Evolutionary conservation across 64 coral and sea anemone species (phyloP), one percentile per base, ranked within the genome.

Genomic region (Porites australiensis): DNA sequence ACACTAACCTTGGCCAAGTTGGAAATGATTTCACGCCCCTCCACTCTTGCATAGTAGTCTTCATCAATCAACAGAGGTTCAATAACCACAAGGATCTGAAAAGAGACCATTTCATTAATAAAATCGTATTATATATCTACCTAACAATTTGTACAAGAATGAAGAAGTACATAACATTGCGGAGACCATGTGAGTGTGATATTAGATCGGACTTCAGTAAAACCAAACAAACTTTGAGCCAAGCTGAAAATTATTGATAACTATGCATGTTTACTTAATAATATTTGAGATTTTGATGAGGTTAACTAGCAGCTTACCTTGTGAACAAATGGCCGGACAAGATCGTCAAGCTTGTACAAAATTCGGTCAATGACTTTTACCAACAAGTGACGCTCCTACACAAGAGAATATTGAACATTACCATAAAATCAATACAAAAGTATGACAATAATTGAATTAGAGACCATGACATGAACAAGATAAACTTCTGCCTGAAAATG

Each of bases 311-410:
- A 71, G 66, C 70, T 80, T 92, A 99, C 98, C 98, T 99, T 99
- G 78, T 99, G 98, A n/a, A 99, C 98, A 94, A 99, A 99, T 49
- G 98, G 98, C n/a, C 98, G 91, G 72, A 99, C 98, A 75, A 99
- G 90, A 88, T 99, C 98, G 82, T 99, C 98, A 58, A 99, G 92
- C 62, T 99, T 99, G 88, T 99, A 99, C 58, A 99, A 75, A 84
- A 99, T 99, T 18, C 98, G 82, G 81, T 99, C 98, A 92, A 99
- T 99, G 59, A 99, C 98, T 88, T 99, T 99, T 3, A 99, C 98
- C 92, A 99, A 65, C 89, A 99, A 99, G 70, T 99, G 98, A 91
- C 98, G 94, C 79, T 99, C 98, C 98, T 99, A 68, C 16, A 22
- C 52, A 14, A 77, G 13, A 68, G 63, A 82, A 5, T 62, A 85